Conservation (phyloP, 37 sponge, comb jelly and placozoan species). For the Geodia barretti region DNA sequence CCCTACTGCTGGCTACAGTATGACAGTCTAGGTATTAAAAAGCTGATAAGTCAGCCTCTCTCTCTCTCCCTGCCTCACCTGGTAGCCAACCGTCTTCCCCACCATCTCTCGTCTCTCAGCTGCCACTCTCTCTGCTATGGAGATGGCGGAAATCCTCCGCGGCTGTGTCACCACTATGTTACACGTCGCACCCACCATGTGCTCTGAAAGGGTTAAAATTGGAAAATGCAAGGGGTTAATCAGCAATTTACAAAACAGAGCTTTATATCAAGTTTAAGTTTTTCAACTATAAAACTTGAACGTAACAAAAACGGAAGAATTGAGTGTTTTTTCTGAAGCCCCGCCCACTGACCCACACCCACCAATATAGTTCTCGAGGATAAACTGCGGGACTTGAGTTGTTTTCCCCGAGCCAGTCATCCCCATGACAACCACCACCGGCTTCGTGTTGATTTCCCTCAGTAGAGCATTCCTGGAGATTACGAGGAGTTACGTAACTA, state of each 20-base stretch:
- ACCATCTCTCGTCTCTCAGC: slow-evolving; percentile 49
- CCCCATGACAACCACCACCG: slow-evolving; percentile 69
- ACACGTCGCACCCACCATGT: slow-evolving; percentile 42
- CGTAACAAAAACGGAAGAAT: no score
- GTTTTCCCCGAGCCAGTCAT: slow-evolving; percentile 85
- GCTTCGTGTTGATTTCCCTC: slow-evolving; percentile 40
- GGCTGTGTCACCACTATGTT: slow-evolving; percentile 78
- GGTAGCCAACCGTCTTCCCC: slow-evolving; percentile 59
- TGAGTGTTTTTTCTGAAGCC: no score
- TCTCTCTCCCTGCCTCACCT: slow-evolving; percentile 13
- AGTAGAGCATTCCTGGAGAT: slow-evolving; percentile 64
- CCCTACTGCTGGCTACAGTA: no score
- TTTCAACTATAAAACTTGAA: neutral
- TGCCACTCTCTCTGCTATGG: slow-evolving; percentile 67
- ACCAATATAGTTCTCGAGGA: slow-evolving; percentile 14
- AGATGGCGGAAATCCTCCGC: slow-evolving; percentile 77
- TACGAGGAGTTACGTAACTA: no score
- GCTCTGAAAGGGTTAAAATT: no score
- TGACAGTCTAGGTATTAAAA: no score
- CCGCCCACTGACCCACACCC: no score
- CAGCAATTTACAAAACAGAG: no score
- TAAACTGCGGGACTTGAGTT: slow-evolving; percentile 50
- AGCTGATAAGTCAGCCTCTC: no score
- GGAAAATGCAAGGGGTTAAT: no score
- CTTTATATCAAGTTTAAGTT: neutral